Conservation (phyloP, 1,140 invertebrate species). For the Antheraea pernyi region DNA sequence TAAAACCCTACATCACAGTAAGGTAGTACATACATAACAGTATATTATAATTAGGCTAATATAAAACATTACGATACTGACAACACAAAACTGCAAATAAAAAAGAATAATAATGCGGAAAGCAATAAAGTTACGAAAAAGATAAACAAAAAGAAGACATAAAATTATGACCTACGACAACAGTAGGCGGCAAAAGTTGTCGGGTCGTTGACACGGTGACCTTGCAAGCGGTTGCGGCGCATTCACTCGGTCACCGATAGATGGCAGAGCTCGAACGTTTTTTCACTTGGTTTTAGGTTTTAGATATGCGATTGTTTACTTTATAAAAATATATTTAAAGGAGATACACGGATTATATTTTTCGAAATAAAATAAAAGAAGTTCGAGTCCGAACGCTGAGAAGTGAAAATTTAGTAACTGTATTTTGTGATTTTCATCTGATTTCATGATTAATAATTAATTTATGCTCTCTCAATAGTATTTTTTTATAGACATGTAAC, state of each 20-base stretch:
- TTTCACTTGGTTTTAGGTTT: constrained; percentile 13
- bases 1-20: too few relatives aligned
- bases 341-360: too few relatives aligned
- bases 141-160: constrained; percentile 79
- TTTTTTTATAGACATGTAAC: too few relatives aligned
- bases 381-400: too few relatives aligned
- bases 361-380: too few relatives aligned
- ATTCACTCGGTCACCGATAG: constrained; percentile 50
- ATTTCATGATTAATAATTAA: too few relatives aligned
- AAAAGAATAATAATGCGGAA: constrained; percentile 48
- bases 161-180: constrained; percentile 80
- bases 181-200: constrained; percentile 76
- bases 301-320: constrained; percentile 14
- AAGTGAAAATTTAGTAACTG: too few relatives aligned
- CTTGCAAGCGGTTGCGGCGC: constrained; percentile 50
- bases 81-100: neutral
- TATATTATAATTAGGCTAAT: neutral
- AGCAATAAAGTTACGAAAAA: constrained; percentile 74
- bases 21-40: neutral
- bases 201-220: constrained; percentile 75
- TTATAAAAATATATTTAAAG: constrained; percentile 12
- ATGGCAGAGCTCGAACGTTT: constrained; percentile 46
- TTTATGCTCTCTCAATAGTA: too few relatives aligned
- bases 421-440: too few relatives aligned
- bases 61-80: neutral